Percentiles rank a stretch among this genome's conserved stretches.
Conservation (phyloP, 2,113 vertebrate genomes). For the Solea solea region DNA sequence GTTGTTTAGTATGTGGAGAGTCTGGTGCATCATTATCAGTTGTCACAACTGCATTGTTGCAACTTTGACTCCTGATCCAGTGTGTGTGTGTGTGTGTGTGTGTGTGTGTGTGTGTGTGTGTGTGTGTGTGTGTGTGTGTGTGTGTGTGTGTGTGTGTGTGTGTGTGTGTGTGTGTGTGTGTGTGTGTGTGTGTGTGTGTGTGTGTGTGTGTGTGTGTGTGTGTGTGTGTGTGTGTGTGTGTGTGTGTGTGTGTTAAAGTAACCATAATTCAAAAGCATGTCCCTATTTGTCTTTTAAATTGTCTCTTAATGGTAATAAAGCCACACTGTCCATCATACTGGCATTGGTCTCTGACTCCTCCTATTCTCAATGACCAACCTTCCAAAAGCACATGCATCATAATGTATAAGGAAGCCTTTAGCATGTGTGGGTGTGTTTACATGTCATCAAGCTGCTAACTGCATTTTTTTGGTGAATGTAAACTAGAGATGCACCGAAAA, state of each 20-base stretch:
- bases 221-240: slow-evolving; percentile 41
- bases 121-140: slow-evolving; percentile 47
- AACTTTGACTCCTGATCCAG: slow-evolving; percentile 41
- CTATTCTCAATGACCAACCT: slow-evolving; percentile 64
- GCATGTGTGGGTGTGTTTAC: slow-evolving; percentile 12
- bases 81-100: slow-evolving; percentile 45
- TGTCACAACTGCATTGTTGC: slow-evolving; percentile 34
- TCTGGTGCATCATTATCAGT: slow-evolving; percentile 18
- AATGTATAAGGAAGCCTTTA: slow-evolving; percentile 29
- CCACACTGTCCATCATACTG: slow-evolving; percentile 70
- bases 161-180: slow-evolving; percentile 47
- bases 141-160: slow-evolving; percentile 48
- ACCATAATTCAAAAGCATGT: slow-evolving; percentile 62
- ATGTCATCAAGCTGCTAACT: slow-evolving; percentile 10
- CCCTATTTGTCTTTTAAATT: slow-evolving; percentile 77
- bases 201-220: slow-evolving; percentile 44
- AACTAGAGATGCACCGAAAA: too few species aligned
- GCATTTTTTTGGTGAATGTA: slow-evolving; percentile 17
- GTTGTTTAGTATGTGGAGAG: slow-evolving; percentile 1
- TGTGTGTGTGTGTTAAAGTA: slow-evolving; percentile 59
- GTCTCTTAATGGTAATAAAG: slow-evolving; percentile 76
- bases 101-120: slow-evolving; percentile 51
- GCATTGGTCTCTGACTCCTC: slow-evolving; percentile 61
- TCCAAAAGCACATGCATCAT: slow-evolving; percentile 54
- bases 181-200: slow-evolving; percentile 45